These are phyloP conservation scores for Loris lydekkerianus DNA, from an alignment of 2,797 vertebrate species.

Conservation along the genomic window DNA sequence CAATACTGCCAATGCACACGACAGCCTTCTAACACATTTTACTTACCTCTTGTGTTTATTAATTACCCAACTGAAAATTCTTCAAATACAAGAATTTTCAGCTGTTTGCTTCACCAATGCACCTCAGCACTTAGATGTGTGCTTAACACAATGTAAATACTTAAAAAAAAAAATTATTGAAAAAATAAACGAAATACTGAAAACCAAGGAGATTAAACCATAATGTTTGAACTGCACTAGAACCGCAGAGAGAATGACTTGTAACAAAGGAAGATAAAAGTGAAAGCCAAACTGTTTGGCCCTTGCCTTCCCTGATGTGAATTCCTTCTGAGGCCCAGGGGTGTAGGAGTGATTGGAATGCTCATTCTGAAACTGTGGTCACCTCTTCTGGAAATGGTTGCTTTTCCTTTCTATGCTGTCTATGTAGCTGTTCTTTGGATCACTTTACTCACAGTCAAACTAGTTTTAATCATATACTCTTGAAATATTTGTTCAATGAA, in stretches of 20 bases:
- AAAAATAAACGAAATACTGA: slow-evolving; percentile 18
- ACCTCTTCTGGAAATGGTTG: neutral
- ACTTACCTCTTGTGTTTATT: neutral
- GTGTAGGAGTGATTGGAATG: neutral
- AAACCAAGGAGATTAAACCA: neutral
- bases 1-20: neutral
- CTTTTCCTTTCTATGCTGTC: slow-evolving; percentile 1
- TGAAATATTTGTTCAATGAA: slow-evolving; percentile 41
- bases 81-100: neutral
- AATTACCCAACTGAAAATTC: neutral
- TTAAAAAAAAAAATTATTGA: neutral
- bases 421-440: neutral
- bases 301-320: too few relatives aligned
- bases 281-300: neutral
- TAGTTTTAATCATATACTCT: neutral
- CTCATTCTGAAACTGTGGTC: neutral
- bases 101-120: neutral
- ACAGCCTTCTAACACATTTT: neutral
- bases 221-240: neutral
- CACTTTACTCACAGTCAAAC: neutral
- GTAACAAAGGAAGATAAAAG: neutral
- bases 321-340: too few relatives aligned
- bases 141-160: neutral
- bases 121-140: neutral
- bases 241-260: neutral